Evolutionary conservation across 2,888 invertebrate species (phyloP).

Genomic region (Tanytarsus gracilentus): DNA sequence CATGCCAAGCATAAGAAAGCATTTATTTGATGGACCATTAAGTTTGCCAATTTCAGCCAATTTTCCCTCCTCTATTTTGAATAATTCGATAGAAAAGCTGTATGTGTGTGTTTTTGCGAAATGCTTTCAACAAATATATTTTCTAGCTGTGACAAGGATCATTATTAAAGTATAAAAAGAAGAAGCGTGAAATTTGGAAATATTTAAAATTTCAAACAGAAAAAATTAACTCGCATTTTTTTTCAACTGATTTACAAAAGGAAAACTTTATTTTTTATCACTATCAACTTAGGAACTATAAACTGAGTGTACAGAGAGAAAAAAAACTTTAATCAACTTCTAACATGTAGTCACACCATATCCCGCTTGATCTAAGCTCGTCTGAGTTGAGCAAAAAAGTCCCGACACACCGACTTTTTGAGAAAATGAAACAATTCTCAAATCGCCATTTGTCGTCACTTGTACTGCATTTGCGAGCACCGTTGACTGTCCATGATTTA

Average conservation of each 20-base stretch:
- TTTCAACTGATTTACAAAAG: neutral
- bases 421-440: conserved; percentile 49
- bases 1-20: conserved; percentile 2
- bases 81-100: too few species aligned
- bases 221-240: too few species aligned
- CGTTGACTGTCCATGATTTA: neutral
- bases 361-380: conserved; percentile 46
- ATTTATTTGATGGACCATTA: conserved; percentile 29
- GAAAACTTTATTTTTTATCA: neutral
- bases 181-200: too few species aligned
- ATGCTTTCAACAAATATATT: too few species aligned
- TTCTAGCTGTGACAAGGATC: too few species aligned
- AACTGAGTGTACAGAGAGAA: neutral
- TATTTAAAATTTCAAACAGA: too few species aligned
- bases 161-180: too few species aligned
- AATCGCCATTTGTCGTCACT: conserved; percentile 48
- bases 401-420: conserved; percentile 45
- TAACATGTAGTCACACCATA: conserved; percentile 34
- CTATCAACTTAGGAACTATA: neutral
- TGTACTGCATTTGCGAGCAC: conserved; percentile 48
- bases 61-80: too few species aligned
- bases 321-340: conserved; percentile 20
- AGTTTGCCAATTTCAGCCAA: conserved; percentile 6
- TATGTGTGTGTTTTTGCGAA: too few species aligned
- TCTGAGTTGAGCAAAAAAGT: conserved; percentile 47